Percentiles rank a stretch among this genome's conserved stretches.
phyloP scores from a whole-genome alignment of 2,113 vertebrate species.

The Calyptommatus sinebrachiatus region DNA sequence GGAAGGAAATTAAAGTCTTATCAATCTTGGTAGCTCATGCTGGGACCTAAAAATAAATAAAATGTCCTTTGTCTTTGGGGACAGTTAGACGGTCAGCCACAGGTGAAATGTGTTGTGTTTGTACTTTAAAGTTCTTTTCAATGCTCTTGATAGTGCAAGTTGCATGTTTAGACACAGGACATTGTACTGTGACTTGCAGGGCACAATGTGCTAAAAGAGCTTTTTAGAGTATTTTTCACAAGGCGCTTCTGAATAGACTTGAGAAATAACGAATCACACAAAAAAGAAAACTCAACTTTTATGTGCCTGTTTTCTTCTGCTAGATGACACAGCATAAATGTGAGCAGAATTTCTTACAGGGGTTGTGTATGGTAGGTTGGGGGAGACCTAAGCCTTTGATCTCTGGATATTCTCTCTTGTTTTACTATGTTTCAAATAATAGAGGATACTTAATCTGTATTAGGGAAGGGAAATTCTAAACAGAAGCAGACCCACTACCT shows the following conservation, averaged over 20 bases:
- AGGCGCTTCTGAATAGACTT: neutral
- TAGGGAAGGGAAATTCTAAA: too few species aligned
- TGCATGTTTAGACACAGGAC: neutral
- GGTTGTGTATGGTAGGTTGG: too few species aligned
- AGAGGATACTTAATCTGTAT: too few species aligned
- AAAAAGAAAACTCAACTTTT: neutral
- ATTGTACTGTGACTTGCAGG: neutral
- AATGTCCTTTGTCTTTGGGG: slow-evolving; percentile 14
- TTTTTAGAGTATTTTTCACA: neutral
- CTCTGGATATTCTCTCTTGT: neutral
- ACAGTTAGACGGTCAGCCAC: slow-evolving; percentile 57
- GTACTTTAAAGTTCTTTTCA: slow-evolving; percentile 48
- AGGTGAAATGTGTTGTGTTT: slow-evolving; percentile 55
- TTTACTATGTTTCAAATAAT: too few species aligned
- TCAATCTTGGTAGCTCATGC: slow-evolving; percentile 40
- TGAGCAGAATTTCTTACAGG: neutral
- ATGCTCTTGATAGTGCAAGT: slow-evolving; percentile 31
- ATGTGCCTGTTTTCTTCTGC: too few species aligned
- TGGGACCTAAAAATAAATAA: slow-evolving; percentile 60
- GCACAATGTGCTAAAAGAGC: neutral
- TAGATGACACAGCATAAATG: neutral
- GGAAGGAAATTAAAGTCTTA: slow-evolving; percentile 56
- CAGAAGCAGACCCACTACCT: too few species aligned
- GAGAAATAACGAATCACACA: neutral
- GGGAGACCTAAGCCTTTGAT: too few species aligned